Base-by-base conservation (phyloP, 2,113 vertebrate genomes). In the Dryoscopus gambensis region DNA sequence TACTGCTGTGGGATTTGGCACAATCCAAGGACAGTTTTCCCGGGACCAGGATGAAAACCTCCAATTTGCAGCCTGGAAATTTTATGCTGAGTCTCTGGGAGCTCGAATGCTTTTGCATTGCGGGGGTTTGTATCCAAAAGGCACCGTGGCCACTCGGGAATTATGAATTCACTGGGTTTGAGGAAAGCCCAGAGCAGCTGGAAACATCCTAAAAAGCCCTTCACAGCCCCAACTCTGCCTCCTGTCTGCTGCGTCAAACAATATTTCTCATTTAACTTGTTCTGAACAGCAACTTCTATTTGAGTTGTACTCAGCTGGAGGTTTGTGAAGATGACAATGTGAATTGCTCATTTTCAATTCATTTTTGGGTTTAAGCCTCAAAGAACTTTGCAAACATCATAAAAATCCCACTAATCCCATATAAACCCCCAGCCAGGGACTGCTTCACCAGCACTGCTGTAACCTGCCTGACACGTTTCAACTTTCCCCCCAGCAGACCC, bases 401-500 rank as follows among this genome's bases (percentile, higher is more conserved):
- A 39, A 76, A 59, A 71, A 55, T 44, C 47, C 33, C 33, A 2
- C 37, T 53, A 47, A 79, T 22, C 55, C 75, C 47, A 30, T 2
- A 20, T 24, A 46, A 80, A 23, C 4, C 31, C 33, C 7, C 24
- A 11, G 25, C 30, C 27, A 19, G 39, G 46, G 24, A 2, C 60
- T 16, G 27, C 46, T 55, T 44, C 7, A 20, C 10, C 52, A 42
- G 33, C 62, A 9, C 6, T 60, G 56, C 46, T 55, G 20, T 15
- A 4, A 42, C 2, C 31, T 3, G 10, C 50, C 35, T 7, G 0
- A 5, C 31, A 11, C 11, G 19, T 9, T 15, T 40, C 44, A 30
- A 2, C 47, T 13, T 68, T 28, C 78, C 59, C 44, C 65, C 56
- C 60, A 24, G 46, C 64, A 82, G 65, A 25, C 9, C 60, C 60